A percentile compares a stretch with the other conserved stretches of the same genome.
These are phyloP conservation scores for Psittacara wagleri DNA, from an alignment of 2,113 vertebrate genomes.

Conservation along the genomic window DNA sequence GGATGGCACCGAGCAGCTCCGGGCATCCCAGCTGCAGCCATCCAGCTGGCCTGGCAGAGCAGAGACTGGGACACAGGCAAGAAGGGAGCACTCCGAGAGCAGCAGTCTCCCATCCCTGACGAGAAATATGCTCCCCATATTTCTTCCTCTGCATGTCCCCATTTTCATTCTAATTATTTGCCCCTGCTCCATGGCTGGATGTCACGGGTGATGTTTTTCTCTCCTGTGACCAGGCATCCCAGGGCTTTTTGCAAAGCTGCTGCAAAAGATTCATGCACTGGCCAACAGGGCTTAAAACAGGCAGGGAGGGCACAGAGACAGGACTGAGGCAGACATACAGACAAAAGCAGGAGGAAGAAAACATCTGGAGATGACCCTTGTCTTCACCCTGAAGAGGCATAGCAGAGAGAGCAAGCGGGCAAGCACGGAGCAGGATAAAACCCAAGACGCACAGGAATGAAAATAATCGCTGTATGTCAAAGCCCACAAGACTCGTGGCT, in stretches of 20 bases:
- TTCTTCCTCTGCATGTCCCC: too few relatives aligned
- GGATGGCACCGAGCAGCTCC: neutral
- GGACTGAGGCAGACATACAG: neutral
- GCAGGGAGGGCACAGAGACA: neutral
- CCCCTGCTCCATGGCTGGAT: neutral
- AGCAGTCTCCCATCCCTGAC: neutral
- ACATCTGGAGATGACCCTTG: rapidly evolving
- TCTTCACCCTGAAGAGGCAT: neutral
- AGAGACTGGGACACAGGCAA: neutral
- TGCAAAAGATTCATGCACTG: neutral
- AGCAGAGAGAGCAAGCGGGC: neutral
- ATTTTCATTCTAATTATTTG: neutral
- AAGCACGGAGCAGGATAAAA: neutral
- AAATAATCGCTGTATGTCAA: neutral
- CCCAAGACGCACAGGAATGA: neutral
- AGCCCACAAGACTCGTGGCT: rapidly evolving
- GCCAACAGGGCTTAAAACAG: neutral
- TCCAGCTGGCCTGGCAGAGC: neutral
- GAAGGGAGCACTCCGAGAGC: neutral
- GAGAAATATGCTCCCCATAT: neutral
- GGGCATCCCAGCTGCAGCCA: neutral
- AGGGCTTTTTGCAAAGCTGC: neutral
- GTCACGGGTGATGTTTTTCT: neutral
- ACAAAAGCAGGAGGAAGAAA: neutral
- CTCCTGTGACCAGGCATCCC: neutral